Evolutionary conservation across 2,113 vertebrate species (phyloP), one percentile per base, ranked within the genome.

Genomic region (Gasterosteus aculeatus): DNA sequence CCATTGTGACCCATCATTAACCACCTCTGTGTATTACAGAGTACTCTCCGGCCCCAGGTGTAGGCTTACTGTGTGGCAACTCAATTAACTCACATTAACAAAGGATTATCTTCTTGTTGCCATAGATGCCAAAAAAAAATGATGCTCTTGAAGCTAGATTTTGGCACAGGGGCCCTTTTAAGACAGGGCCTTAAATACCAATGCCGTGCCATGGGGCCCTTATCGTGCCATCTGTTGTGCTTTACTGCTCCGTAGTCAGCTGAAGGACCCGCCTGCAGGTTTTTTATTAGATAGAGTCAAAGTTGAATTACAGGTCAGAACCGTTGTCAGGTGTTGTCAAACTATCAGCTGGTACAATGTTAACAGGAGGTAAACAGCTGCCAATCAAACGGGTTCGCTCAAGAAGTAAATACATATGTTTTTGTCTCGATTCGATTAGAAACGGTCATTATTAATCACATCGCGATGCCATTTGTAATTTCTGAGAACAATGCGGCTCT

Each of bases 401-500:
- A 29, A 46, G 2, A 63, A 29, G 54, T 31, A 58, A 58, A 22
- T 35, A 16, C 6, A 16, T 56, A 15, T 1, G 26, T 12, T 29
- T 56, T 14, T 56, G 7, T 51, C 57, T 42, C 60, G 11, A 15
- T 51, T 35, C 18, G 12, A 44, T 46, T 65, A 5, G 1, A 49
- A 47, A 60, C n/a, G 49, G 31, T 15, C n/a, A 68, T 29, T 41
- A 54, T 22, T 0, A 14, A n/a, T 29, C 14, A 41, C 33, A 29
- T 10, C 19, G 26, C 44, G 2, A 44, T 26, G 2, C 10, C 18
- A 12, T 18, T 12, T 15, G 19, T 1, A 4, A 0, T n/a, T 10
- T 15, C 69, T 11, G 9, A 8, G 10, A 82, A 77, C 80, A 29
- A 10, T 10, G 54, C 6, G 1, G 78, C 19, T 75, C 51, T 78